These are phyloP conservation scores for Ennomos erosarius DNA, from an alignment of 2,888 invertebrate genomes.

Conservation along the genomic window DNA sequence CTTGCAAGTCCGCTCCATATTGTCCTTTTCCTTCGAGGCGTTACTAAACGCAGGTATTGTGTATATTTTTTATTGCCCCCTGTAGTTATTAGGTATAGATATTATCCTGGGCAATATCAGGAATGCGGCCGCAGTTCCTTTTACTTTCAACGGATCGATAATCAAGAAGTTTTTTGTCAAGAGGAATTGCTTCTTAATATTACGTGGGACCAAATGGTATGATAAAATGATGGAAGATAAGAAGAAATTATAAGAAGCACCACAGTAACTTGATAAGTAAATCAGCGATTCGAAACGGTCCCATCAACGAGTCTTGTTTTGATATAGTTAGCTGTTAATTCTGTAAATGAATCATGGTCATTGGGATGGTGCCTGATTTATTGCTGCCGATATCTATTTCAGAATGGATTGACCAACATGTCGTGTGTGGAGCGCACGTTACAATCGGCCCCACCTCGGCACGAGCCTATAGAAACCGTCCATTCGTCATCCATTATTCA, in stretches of 20 bases:
- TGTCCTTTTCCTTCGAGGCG: conserved; percentile 76
- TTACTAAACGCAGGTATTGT: conserved; percentile 73
- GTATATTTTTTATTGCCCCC: conserved; percentile 67
- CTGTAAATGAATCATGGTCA: conserved; percentile 36
- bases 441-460: conserved; percentile 77
- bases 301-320: conserved; percentile 19
- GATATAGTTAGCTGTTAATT: conserved; percentile 30
- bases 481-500: conserved; percentile 85
- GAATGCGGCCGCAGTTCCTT: conserved; percentile 61
- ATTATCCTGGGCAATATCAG: conserved; percentile 66
- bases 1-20: conserved; percentile 70
- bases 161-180: conserved; percentile 45
- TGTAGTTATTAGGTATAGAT: conserved; percentile 68
- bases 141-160: conserved; percentile 43
- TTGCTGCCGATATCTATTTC: conserved; percentile 37
- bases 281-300: conserved; percentile 9
- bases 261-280: background rate
- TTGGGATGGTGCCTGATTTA: conserved; percentile 44
- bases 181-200: conserved; percentile 13
- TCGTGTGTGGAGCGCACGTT: conserved; percentile 55
- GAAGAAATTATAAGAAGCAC: conserved; percentile 14
- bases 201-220: conserved; percentile 6
- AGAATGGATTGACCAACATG: conserved; percentile 46
- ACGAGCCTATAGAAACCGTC: conserved; percentile 75
- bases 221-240: conserved; percentile 24